These are phyloP conservation scores for Zygothrica quintamaculata DNA, from an alignment of 2,888 invertebrate species.

Conservation along the genomic window DNA sequence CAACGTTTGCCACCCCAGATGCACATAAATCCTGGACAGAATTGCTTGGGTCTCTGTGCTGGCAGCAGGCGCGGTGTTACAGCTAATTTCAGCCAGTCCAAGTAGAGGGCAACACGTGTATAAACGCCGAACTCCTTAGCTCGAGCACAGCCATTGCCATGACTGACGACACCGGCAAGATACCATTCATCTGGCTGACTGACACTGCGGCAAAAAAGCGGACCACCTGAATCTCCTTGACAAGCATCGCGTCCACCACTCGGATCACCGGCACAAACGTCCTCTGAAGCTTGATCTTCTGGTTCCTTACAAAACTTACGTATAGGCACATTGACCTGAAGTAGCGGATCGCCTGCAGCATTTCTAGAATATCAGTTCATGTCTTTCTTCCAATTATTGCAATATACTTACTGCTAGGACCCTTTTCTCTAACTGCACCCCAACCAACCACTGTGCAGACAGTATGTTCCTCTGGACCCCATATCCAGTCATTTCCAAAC, in stretches of 20 bases:
- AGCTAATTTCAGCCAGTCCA: constrained; percentile 89
- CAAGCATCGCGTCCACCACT: constrained; percentile 93
- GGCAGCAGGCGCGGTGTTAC: constrained; percentile 83
- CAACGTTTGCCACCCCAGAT: constrained; percentile 88
- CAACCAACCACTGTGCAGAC: constrained; percentile 92
- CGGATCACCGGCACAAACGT: constrained; percentile 91
- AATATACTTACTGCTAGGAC: constrained; percentile 89
- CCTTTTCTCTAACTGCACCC: constrained; percentile 92
- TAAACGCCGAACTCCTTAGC: constrained; percentile 93
- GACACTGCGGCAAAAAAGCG: constrained; percentile 91
- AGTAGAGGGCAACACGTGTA: constrained; percentile 90
- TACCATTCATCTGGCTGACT: constrained; percentile 89
- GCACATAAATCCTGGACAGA: constrained; percentile 91
- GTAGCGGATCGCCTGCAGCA: constrained; percentile 90
- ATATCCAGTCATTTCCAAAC: constrained; percentile 86
- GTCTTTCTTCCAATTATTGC: not conserved
- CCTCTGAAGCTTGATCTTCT: constrained; percentile 88
- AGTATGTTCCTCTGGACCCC: constrained; percentile 88
- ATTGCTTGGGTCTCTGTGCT: constrained; percentile 85
- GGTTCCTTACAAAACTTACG: constrained; percentile 87
- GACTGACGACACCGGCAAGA: constrained; percentile 93
- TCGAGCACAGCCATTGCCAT: constrained; percentile 93
- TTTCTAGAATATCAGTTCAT: not conserved
- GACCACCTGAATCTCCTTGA: constrained; percentile 91
- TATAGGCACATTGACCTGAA: constrained; percentile 92